phyloP scores from a whole-genome alignment of 2,888 invertebrate species.

The Buathra laborator region DNA sequence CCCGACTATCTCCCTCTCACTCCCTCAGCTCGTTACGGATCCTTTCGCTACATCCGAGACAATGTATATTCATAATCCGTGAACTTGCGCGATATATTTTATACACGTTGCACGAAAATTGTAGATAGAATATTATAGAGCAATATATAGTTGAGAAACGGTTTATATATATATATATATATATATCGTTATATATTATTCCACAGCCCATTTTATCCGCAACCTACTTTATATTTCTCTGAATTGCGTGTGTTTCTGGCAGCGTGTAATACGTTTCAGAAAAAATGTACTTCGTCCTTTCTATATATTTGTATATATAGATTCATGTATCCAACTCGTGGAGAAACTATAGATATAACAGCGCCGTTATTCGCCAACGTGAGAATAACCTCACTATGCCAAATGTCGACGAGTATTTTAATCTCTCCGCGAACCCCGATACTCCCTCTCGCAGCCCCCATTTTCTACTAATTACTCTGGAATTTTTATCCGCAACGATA shows the following conservation, averaged over 20 bases:
- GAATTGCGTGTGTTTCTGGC: conserved; percentile 62
- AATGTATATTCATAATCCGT: conserved; percentile 60
- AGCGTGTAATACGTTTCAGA: conserved; percentile 43
- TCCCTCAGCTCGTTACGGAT: conserved; percentile 27
- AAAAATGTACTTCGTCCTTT: conserved; percentile 39
- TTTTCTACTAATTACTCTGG: conserved; percentile 35
- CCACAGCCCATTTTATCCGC: conserved; percentile 52
- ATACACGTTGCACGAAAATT: conserved; percentile 43
- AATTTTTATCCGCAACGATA: conserved; percentile 22
- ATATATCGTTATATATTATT: background rate
- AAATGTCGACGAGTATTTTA: conserved; percentile 42
- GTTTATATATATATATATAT: no score
- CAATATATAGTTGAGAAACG: background rate
- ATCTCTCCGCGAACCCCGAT: background rate
- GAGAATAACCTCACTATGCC: conserved; percentile 34
- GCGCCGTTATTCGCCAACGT: conserved; percentile 20
- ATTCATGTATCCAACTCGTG: background rate
- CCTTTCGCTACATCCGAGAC: conserved; percentile 22
- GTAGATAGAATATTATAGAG: conserved; percentile 35
- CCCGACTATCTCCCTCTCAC: conserved; percentile 22
- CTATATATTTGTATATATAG: background rate
- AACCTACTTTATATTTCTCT: conserved; percentile 63
- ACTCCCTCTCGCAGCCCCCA: background rate
- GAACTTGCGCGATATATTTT: conserved; percentile 56
- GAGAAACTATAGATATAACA: background rate